Evolutionary conservation across 2,113 vertebrate genomes (phyloP).

Genomic region (Halcyon malimbica): DNA sequence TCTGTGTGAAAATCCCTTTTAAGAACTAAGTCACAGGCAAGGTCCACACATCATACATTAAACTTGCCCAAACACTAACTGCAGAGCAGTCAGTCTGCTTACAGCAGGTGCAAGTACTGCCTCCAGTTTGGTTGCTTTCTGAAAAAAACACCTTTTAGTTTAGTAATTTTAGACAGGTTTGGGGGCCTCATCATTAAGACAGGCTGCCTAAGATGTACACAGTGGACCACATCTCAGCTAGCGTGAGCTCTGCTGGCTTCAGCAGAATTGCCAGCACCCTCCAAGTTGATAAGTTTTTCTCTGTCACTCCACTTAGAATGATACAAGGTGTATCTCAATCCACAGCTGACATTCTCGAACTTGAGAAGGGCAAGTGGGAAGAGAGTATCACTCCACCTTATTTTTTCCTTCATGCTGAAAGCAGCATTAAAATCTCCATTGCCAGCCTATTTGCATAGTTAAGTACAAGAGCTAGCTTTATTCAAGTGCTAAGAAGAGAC

Average conservation of each 20-base stretch:
- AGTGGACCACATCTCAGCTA: background rate
- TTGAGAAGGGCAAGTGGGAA: background rate
- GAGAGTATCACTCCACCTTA: background rate
- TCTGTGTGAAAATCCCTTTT: slow-evolving; percentile 11
- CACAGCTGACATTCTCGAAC: background rate
- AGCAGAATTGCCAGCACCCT: background rate
- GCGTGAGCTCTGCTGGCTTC: background rate
- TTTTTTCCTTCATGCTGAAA: background rate
- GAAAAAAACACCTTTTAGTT: background rate
- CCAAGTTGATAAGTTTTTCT: background rate
- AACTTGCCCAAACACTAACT: background rate
- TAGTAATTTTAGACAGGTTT: background rate
- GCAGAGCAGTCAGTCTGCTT: background rate
- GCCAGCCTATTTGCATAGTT: slow-evolving; percentile 2
- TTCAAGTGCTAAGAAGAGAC: background rate
- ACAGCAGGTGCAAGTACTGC: background rate
- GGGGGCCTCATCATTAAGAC: background rate
- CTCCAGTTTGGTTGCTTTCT: background rate
- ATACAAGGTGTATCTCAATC: background rate
- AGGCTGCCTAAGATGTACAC: background rate
- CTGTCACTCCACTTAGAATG: background rate
- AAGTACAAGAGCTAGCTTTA: background rate
- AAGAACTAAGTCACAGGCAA: slow-evolving; percentile 2
- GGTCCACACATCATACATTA: background rate
- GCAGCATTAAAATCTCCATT: background rate